A percentile compares a stretch with the other conserved stretches of the same genome.
Evolutionary conservation across 2,888 invertebrate genomes (phyloP).

Genomic region (Lycocerus yunnanus): DNA sequence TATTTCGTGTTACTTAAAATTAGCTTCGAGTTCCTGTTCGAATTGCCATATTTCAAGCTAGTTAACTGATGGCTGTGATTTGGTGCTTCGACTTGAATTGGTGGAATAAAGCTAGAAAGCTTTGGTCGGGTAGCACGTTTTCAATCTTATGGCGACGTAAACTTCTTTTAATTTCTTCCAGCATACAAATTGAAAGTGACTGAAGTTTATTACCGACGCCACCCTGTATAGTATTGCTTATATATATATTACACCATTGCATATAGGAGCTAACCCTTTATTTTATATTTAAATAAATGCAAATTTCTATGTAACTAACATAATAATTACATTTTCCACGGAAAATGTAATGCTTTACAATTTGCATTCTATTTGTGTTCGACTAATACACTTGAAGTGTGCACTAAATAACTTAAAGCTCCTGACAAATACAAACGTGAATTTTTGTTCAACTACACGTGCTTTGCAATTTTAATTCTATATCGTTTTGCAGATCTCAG

Average conservation of each 20-base stretch:
- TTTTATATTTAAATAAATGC: not conserved
- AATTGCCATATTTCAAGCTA: not conserved
- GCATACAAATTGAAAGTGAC: not conserved
- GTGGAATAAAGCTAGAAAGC: not conserved
- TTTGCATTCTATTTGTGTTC: slow-evolving; percentile 1
- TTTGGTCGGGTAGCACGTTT: not conserved
- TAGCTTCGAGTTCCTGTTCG: not conserved
- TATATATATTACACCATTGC: not conserved
- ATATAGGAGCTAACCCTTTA: not conserved
- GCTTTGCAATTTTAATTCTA: not conserved
- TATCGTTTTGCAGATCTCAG: not conserved
- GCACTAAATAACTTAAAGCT: not conserved
- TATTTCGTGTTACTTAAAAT: not conserved
- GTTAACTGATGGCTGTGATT: not conserved
- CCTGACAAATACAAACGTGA: not conserved
- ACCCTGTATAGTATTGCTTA: not conserved
- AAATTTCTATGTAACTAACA: not conserved
- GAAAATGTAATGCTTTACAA: not conserved
- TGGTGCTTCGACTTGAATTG: not conserved
- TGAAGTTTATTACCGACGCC: not conserved
- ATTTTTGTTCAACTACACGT: not conserved
- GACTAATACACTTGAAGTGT: not conserved
- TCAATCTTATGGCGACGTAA: not conserved
- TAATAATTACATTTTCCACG: not conserved
- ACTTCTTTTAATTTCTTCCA: not conserved